Conservation (phyloP, 1,140 invertebrate species). For the Trichoplusia ni region DNA sequence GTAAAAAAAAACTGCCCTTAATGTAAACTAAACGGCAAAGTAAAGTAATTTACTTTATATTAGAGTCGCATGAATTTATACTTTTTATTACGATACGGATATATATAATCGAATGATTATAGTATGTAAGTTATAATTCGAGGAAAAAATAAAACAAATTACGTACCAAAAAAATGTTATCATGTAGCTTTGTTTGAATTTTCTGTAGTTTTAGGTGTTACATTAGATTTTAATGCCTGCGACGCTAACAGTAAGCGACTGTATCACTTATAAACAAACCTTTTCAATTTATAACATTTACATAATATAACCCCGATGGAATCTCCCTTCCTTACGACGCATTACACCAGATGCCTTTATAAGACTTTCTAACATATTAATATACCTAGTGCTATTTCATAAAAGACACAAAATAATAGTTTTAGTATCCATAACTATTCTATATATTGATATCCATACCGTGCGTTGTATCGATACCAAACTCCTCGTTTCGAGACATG, state of each 20-base stretch:
- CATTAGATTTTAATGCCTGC: slow-evolving; percentile 15
- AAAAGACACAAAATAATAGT: slow-evolving; percentile 9
- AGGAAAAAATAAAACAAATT: slow-evolving; percentile 22
- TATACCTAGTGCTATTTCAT: slow-evolving; percentile 11
- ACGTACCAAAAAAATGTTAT: slow-evolving; percentile 20
- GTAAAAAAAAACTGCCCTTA: too few relatives aligned
- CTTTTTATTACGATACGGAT: not conserved
- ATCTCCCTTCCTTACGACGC: not conserved
- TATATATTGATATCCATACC: too few relatives aligned
- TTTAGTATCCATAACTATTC: too few relatives aligned
- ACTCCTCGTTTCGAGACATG: too few relatives aligned
- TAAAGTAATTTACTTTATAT: not conserved
- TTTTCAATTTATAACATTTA: not conserved
- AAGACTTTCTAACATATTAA: not conserved
- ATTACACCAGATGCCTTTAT: slow-evolving; percentile 14
- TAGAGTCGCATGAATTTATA: not conserved
- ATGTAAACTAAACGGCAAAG: too few relatives aligned
- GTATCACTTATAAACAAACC: not conserved
- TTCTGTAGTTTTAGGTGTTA: slow-evolving; percentile 23
- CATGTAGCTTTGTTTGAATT: slow-evolving; percentile 26
- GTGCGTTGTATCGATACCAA: too few relatives aligned
- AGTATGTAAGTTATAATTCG: not conserved
- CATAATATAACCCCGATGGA: too few relatives aligned
- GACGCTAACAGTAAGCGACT: not conserved
- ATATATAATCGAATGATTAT: slow-evolving; percentile 20